These are phyloP conservation scores for Andrena cerasifolii DNA, from an alignment of 1,140 invertebrate species.

Conservation along the genomic window DNA sequence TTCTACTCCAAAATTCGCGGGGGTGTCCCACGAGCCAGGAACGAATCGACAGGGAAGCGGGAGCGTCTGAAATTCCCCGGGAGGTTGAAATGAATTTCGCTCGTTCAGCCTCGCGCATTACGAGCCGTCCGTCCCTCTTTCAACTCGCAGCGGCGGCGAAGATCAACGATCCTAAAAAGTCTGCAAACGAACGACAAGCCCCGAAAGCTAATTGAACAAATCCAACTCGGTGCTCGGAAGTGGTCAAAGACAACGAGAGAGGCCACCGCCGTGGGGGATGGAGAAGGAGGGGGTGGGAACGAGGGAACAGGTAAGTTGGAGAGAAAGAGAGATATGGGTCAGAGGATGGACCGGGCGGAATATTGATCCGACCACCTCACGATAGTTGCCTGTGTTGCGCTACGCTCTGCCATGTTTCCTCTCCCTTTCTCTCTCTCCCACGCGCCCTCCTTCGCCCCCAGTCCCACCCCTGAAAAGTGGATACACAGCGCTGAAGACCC, in stretches of 20 bases:
- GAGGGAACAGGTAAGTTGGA: slow-evolving; percentile 70
- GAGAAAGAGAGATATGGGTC: slow-evolving; percentile 80
- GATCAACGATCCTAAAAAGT: too few species aligned
- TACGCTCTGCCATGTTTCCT: slow-evolving; percentile 67
- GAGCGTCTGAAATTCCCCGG: neutral
- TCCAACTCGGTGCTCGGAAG: neutral
- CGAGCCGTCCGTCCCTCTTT: too few species aligned
- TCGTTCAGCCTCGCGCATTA: too few species aligned
- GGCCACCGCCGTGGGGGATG: neutral
- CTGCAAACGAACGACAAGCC: neutral
- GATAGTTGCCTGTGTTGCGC: slow-evolving; percentile 77
- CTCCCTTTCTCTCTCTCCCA: slow-evolving; percentile 31
- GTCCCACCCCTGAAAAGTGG: slow-evolving; percentile 27
- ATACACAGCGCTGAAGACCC: slow-evolving; percentile 36
- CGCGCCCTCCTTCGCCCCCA: neutral
- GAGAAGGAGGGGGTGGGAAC: slow-evolving; percentile 25
- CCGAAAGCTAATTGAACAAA: slow-evolving; percentile 5
- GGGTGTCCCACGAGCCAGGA: too few species aligned
- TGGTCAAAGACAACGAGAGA: slow-evolving; percentile 42
- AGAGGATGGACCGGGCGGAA: slow-evolving; percentile 82
- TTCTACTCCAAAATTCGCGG: too few species aligned
- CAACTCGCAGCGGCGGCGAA: too few species aligned
- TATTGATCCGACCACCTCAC: slow-evolving; percentile 80
- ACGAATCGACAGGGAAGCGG: too few species aligned
- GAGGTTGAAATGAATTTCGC: neutral